A percentile compares a stretch with the other conserved stretches of the same genome.
phyloP scores from a whole-genome alignment of 2,113 vertebrate genomes.

The Aptenodytes patagonicus region DNA sequence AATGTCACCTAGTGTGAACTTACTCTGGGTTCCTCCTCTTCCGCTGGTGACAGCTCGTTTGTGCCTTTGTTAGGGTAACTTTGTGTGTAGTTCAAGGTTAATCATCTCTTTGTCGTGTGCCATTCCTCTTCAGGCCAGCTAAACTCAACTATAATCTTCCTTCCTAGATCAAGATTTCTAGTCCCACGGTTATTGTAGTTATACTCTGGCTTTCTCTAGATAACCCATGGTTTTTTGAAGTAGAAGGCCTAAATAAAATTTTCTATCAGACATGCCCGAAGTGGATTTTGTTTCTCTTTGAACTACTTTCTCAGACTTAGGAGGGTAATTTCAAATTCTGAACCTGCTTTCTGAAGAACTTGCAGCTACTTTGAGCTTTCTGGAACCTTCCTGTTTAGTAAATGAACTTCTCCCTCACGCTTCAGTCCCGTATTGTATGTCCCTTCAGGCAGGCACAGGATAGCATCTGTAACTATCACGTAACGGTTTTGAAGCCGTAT shows the following conservation, averaged over 20 bases:
- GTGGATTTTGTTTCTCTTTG: background rate
- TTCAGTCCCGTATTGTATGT: fast-evolving
- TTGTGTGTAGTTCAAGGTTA: background rate
- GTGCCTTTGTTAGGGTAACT: background rate
- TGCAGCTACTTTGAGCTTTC: background rate
- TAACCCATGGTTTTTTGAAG: fast-evolving
- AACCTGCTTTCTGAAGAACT: background rate
- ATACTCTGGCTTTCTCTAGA: background rate
- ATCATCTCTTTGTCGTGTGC: fast-evolving
- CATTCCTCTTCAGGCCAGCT: background rate
- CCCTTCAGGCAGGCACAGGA: background rate
- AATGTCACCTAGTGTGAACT: background rate
- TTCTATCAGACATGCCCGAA: background rate
- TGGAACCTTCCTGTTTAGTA: background rate
- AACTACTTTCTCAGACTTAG: background rate
- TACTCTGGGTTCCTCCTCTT: background rate
- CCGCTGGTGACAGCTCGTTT: background rate
- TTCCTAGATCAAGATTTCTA: background rate
- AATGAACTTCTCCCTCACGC: background rate
- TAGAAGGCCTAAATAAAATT: background rate
- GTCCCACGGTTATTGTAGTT: fast-evolving
- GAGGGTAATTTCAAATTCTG: background rate
- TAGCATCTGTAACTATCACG: background rate
- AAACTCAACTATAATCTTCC: fast-evolving
- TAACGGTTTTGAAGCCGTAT: background rate